Base-by-base conservation (phyloP, 2,797 vertebrate genomes). In the Coluber constrictor region DNA sequence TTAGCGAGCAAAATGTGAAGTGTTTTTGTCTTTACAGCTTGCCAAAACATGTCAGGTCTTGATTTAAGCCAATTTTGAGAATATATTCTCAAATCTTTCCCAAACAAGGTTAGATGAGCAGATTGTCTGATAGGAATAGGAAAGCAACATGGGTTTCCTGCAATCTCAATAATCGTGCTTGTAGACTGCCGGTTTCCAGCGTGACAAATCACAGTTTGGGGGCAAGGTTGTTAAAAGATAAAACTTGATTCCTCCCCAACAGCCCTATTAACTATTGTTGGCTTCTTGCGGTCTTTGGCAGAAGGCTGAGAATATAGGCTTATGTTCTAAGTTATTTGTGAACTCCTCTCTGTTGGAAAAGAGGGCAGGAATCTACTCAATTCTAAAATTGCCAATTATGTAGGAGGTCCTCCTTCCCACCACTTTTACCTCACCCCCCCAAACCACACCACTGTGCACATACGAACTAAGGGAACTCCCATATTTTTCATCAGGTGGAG, bases 1-100 rank as follows among this genome's bases (percentile, higher is more conserved):
- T 95, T 93, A 95, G 87, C 92, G 70, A 74, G 88, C 94, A 32
- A 94, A 90, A 94, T 95, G 94, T 51, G 70, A 88, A 94, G 91
- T 56, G 93, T 94, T 95, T 94, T 92, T 66, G 61, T 94, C 94
- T 93, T 93, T 95, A 94, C 92, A 95, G 93, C 93, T 94, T 95
- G 96, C 95, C 94, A 95, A 96, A 96, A 92, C 79, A 94, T 92
- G 91, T 70, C 83, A 92, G 93, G 83, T 93, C 95, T 96, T 86
- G 92, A 92, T 95, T 59, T 20, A 51, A 55, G 93, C 95, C 93
- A 96, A 95, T 89, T 92, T 91, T 47, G 93, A 0, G 54, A 91
- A 0, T 32, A 54, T 94, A 54, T 88, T 89, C 89, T 92, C 88
- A 93, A 93, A 83, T 91, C 86, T n/a, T 86, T 88, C 13, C 51